Base-by-base conservation (phyloP, 2,888 invertebrate species). In the Antheraea yamamai region DNA sequence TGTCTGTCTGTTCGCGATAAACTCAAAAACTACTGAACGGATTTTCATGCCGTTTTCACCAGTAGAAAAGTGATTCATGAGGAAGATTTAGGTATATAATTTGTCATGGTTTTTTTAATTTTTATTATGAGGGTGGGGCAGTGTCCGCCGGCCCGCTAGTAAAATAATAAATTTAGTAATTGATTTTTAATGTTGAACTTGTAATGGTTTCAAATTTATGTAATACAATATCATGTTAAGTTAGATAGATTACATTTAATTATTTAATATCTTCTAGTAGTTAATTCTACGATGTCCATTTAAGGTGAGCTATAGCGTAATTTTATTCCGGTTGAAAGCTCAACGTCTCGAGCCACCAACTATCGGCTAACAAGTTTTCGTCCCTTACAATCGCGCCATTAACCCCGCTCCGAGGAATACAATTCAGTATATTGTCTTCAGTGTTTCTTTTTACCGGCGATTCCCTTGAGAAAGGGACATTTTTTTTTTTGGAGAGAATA, bases 371-470 rank as follows among this genome's bases (percentile, higher is more conserved):
- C 87, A 81, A 86, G 87, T 85, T 92, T 90, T 84, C 81, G 82
- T 77, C 82, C 84, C 84, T 83, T 83, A 88, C 88, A 91, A 90
- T 89, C 84, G 86, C 80, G 83, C 81, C 84, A 87, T 91, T 89
- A 88, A 83, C 81, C 74, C 79, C 85, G 84, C 88, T 83, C 81
- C 83, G 79, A 80, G 83, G 85, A 83, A 86, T 86, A 82, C 86
- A 87, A 89, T 88, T 87, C 84, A 78, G 81, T 84, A 78, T 81
- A 83, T 86, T 85, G 84, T 85, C 83, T 83, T 82, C 61, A 73
- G 52, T 73, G 55, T 72, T 64, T 79, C 82, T 83, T 82, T 84
- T 79, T 82, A 80, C 81, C 75, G 82, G 82, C 70, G 35, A 70
- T 20, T 70, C 39, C 39, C 39, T 30, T 66, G 35, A 70, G 70